A percentile compares a stretch with the other conserved stretches of the same genome.
Evolutionary conservation across 2,797 vertebrate species (phyloP).

Genomic region (Poecilia picta): DNA sequence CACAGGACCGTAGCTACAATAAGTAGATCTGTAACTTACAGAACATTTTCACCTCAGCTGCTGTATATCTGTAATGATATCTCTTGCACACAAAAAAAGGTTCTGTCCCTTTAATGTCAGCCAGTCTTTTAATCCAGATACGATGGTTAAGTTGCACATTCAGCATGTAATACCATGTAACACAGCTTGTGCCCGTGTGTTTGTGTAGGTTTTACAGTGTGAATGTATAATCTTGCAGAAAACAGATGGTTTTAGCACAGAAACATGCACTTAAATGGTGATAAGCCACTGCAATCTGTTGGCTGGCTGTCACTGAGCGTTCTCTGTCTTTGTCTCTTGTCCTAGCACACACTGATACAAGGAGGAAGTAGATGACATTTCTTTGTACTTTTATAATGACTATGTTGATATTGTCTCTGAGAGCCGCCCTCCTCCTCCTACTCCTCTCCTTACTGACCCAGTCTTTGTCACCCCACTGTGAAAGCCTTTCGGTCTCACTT

Average conservation of each 20-base stretch:
- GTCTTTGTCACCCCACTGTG: constrained; percentile 17
- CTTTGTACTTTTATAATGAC: constrained; percentile 28
- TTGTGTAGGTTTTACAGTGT: neutral
- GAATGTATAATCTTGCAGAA: constrained; percentile 46
- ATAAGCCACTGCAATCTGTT: constrained; percentile 37
- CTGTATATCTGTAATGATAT: neutral
- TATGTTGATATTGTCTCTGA: constrained; percentile 36
- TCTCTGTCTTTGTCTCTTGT: constrained; percentile 13
- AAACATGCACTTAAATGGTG: constrained; percentile 47
- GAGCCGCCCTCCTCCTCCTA: neutral
- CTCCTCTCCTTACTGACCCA: constrained; percentile 32
- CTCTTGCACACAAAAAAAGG: neutral
- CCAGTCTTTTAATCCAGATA: constrained; percentile 38
- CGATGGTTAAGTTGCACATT: constrained; percentile 12
- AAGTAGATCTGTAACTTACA: constrained; percentile 54
- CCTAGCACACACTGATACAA: neutral
- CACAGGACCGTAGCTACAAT: constrained; percentile 21
- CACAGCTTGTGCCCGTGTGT: neutral
- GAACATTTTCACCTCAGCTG: constrained; percentile 30
- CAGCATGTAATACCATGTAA: neutral
- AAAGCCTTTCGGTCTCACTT: constrained; percentile 25
- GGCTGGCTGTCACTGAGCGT: constrained; percentile 10
- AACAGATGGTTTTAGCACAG: constrained; percentile 36
- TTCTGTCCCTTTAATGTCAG: constrained; percentile 6
- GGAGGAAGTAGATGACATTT: constrained; percentile 32